A percentile compares a stretch with the other conserved stretches of the same genome.
Conservation (phyloP, 2,113 vertebrate genomes). For the Antechinus flavipes region DNA sequence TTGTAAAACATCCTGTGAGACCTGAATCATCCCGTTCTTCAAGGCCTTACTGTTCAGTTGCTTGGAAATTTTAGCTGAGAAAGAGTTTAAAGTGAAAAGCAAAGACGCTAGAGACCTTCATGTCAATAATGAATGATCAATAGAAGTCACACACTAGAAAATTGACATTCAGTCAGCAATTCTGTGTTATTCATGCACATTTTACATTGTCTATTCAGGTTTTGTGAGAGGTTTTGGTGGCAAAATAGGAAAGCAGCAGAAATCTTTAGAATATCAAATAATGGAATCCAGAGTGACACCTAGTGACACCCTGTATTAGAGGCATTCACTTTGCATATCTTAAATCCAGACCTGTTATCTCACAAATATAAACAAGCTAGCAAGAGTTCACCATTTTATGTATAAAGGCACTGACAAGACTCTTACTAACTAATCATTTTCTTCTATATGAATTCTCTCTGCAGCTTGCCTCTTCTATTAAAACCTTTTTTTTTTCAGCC, state of each 20-base stretch:
- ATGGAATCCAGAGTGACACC: slow-evolving; percentile 87
- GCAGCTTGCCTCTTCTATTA: slow-evolving; percentile 41
- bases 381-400: slow-evolving; percentile 2
- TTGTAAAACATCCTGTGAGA: slow-evolving; percentile 86
- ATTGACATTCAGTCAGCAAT: slow-evolving; percentile 88
- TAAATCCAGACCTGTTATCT: slow-evolving; percentile 59
- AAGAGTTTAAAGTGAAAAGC: slow-evolving; percentile 85
- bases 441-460: background rate
- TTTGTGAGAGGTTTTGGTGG: slow-evolving; percentile 66
- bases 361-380: slow-evolving; percentile 50
- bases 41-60: slow-evolving; percentile 80
- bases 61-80: slow-evolving; percentile 88
- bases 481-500: slow-evolving; percentile 13
- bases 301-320: slow-evolving; percentile 84
- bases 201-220: slow-evolving; percentile 81
- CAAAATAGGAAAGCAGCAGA: slow-evolving; percentile 80
- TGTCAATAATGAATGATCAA: slow-evolving; percentile 90
- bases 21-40: slow-evolving; percentile 82
- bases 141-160: slow-evolving; percentile 86
- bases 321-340: slow-evolving; percentile 69
- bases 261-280: slow-evolving; percentile 80
- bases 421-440: background rate
- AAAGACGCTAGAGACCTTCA: slow-evolving; percentile 86
- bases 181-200: slow-evolving; percentile 83
- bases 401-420: background rate